Conservation (phyloP, 2,113 vertebrate species). For the Erpornis zantholeuca region DNA sequence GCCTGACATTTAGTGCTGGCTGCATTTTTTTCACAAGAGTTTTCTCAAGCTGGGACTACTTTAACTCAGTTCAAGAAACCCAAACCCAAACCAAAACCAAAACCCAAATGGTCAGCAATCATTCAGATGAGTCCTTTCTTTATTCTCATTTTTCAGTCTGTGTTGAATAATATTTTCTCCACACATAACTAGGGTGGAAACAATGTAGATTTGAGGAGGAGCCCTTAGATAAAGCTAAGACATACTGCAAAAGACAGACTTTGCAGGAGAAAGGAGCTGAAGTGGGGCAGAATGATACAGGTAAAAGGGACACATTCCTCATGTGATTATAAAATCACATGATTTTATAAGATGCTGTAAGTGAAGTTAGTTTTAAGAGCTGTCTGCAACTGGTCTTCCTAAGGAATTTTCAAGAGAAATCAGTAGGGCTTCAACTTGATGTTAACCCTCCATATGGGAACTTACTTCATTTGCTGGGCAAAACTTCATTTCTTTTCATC, state of each 20-base stretch:
- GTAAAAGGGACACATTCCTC: neutral
- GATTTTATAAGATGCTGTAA: neutral
- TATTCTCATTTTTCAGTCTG: neutral
- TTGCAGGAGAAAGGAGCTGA: neutral
- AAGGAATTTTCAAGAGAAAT: neutral
- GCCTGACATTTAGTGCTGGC: neutral
- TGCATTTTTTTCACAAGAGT: neutral
- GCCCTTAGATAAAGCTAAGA: neutral
- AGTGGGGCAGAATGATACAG: neutral
- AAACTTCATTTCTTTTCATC: neutral
- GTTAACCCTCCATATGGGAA: neutral
- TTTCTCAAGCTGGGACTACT: neutral
- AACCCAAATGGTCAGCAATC: neutral
- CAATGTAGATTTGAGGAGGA: neutral
- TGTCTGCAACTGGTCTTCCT: neutral
- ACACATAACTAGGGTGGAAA: neutral
- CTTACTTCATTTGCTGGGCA: neutral
- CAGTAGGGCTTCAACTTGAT: neutral
- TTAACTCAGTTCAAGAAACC: neutral
- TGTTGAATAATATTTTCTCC: neutral
- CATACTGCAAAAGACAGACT: neutral
- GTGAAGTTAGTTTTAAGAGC: neutral
- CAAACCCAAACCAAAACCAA: neutral
- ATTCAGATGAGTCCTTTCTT: neutral
- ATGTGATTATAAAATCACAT: neutral